Base-by-base conservation (phyloP, 2,797 vertebrate genomes). In the Staurois parvus region DNA sequence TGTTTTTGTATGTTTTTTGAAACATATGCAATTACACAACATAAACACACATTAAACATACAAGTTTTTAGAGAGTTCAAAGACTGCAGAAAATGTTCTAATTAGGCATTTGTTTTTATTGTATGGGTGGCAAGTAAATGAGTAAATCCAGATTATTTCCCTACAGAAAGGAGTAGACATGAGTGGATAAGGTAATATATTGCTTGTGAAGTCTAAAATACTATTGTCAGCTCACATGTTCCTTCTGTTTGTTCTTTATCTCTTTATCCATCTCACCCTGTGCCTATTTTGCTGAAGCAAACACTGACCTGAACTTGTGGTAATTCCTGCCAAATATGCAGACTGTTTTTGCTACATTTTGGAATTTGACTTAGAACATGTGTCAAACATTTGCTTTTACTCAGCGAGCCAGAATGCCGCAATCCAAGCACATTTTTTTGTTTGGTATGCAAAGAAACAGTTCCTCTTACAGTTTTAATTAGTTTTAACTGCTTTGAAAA, bases 341-440 rank as follows among this genome's bases (percentile, higher is more conserved):
- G 88, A 92, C 93, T 89, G 93, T 93, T 94, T 85, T 94, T 93
- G 92, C 91, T 94, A 90, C 89, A 90, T 91, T 93, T 93, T 92
- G 92, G 92, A 93, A 95, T 93, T 93, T 91, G 34, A 92, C 40
- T 76, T 87, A 90, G 90, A 90, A 91, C 92, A 88, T 94, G 91
- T 92, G 91, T 93, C 92, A 93, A 90, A 90, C 92, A 91, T 93
- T 94, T 91, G 90, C 91, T 93, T 91, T 91, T 77, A 73, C 90
- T 93, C 90, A 87, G 89, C 89, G 92, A 93, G 91, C 90, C 89
- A 91, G 92, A 93, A 92, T 74, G 86, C 87, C 89, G 81, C 93
- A 90, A 89, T 83, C 89, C 89, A 90, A 89, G 90, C 87, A 88
- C 83, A 87, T 91, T 85, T 88, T 88, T 64, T 85, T 88, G 84